Conservation (phyloP, 1,140 invertebrate species). For the Pogonomyrmex barbatus region DNA sequence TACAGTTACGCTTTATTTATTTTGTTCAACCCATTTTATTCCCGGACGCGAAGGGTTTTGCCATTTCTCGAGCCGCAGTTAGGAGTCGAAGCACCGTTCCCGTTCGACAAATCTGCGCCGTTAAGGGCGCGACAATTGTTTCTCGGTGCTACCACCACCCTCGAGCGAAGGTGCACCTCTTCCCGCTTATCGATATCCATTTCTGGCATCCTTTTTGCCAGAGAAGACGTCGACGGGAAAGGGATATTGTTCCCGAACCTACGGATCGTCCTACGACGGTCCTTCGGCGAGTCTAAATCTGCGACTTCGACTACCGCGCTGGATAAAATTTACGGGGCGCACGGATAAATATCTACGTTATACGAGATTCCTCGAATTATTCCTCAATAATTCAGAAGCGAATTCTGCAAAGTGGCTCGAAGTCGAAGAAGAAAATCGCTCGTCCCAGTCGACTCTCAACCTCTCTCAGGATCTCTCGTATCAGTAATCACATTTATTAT, state of each 20-base stretch:
- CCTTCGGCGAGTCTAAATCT: neutral
- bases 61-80: conserved; percentile 43
- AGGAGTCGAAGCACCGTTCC: conserved; percentile 15
- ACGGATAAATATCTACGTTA: neutral
- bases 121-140: conserved; percentile 66
- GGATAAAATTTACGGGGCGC: neutral
- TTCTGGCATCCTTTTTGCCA: conserved; percentile 7
- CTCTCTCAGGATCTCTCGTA: neutral
- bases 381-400: neutral
- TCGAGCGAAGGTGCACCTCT: conserved; percentile 8
- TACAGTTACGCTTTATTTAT: conserved; percentile 69
- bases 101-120: conserved; percentile 67
- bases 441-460: neutral
- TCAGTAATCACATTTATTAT: conserved; percentile 16
- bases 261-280: neutral
- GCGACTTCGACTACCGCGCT: neutral
- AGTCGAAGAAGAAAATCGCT: neutral
- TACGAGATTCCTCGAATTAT: neutral
- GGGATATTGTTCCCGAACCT: neutral
- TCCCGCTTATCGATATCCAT: conserved; percentile 33
- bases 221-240: conserved; percentile 5
- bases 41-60: conserved; percentile 23
- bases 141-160: conserved; percentile 20
- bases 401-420: neutral
- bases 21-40: conserved; percentile 65